Conservation (phyloP, 2,797 vertebrate genomes). For the Sebastolobus alascanus region DNA sequence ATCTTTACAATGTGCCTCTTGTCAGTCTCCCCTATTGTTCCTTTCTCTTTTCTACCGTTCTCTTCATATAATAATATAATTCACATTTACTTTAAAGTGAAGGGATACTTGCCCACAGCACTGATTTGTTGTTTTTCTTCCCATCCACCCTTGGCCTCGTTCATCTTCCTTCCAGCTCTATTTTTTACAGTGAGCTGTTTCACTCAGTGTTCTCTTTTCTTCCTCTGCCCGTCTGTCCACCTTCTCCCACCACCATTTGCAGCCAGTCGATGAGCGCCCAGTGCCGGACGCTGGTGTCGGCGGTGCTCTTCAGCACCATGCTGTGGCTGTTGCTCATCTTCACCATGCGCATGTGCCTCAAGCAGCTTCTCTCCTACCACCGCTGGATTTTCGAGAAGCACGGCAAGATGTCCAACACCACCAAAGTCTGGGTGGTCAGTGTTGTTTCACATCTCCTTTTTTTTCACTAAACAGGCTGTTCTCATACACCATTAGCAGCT, state of each 20-base stretch:
- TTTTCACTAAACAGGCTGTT: neutral
- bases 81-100: neutral
- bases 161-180: neutral
- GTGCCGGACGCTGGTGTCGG: slow-evolving; percentile 88
- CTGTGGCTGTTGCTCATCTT: slow-evolving; percentile 93
- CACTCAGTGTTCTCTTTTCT: neutral
- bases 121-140: neutral
- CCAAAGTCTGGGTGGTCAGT: slow-evolving; percentile 94
- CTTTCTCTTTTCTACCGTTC: neutral
- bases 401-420: slow-evolving; percentile 89
- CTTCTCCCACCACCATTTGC: slow-evolving; percentile 22
- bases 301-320: slow-evolving; percentile 90
- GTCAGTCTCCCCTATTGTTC: neutral
- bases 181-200: neutral
- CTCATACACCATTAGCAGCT: no score
- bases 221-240: slow-evolving; percentile 5
- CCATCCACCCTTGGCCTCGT: neutral
- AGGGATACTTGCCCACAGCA: neutral
- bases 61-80: neutral
- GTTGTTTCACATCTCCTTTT: neutral
- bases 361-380: slow-evolving; percentile 93
- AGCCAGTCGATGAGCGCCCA: slow-evolving; percentile 88
- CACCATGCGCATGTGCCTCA: slow-evolving; percentile 92
- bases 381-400: slow-evolving; percentile 93
- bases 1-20: neutral